Evolutionary conservation across 2,888 invertebrate species (phyloP), one percentile per base, ranked within the genome.

Genomic region (Drosophila histrio): DNA sequence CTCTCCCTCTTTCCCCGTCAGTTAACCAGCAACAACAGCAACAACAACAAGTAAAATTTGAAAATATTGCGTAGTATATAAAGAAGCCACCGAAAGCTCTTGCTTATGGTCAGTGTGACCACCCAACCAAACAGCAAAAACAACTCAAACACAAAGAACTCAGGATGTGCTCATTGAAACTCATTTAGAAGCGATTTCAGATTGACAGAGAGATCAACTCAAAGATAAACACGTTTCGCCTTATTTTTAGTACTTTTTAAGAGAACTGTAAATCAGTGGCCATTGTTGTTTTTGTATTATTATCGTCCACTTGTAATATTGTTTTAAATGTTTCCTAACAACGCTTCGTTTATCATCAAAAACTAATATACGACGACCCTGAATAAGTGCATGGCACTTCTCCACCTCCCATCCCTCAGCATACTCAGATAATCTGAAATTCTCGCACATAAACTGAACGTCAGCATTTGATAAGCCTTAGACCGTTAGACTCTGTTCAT

Each of bases 91-190:
- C 13, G 50, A 58, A 32, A 61, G 50, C 39, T 54, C 15, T 32
- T 34, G 22, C n/a, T 63, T 28, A 53, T 41, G 50, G 46, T 47
- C 52, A 71, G 47, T 28, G 56, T 53, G 58, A 11, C 34, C 43
- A 58, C 47, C 49, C 63, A 24, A 43, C 49, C 15, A 13, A 28
- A n/a, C 9, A 15, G 17, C 32, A 21, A 13, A 58, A 65, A 44
- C 13, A 64, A 41, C 43, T 43, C 28, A 61, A 52, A 57, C 43
- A 38, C 49, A 56, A 44, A 50, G 52, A 52, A 64, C 63, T 61
- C 70, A 79, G 79, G 79, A 82, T 78, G 70, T 68, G 57, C 63
- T 73, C 59, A 76, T 76, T 79, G 46, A 76, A 65, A 59, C 60
- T 50, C 53, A 70, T 79, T 63, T 38, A 52, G 19, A 11, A 8